Evolutionary conservation across 2,888 invertebrate genomes (phyloP).

Genomic region (Cryptocheilus praepositus): DNA sequence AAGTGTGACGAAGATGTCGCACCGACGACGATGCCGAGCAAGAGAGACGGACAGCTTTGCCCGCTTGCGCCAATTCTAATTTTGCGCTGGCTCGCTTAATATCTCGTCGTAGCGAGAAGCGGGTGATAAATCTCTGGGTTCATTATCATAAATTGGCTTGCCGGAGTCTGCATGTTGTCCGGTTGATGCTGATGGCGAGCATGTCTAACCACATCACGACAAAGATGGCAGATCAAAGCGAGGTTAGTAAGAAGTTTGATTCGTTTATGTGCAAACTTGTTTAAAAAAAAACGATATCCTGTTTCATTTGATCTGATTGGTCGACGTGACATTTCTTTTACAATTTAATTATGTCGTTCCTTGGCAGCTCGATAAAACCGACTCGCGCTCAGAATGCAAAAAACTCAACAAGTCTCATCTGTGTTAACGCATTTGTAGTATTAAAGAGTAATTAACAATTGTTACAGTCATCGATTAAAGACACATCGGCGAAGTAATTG

Average conservation of each 20-base stretch:
- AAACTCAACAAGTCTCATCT: too few species aligned
- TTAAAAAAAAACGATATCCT: constrained; percentile 47
- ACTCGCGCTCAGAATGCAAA: too few species aligned
- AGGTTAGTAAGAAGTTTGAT: constrained; percentile 58
- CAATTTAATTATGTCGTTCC: too few species aligned
- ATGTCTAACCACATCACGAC: constrained; percentile 40
- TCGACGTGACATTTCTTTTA: too few species aligned
- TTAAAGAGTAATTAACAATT: too few species aligned
- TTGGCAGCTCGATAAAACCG: too few species aligned
- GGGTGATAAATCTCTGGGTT: constrained; percentile 68
- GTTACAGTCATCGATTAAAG: too few species aligned
- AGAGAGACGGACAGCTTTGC: constrained; percentile 26
- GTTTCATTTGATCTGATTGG: constrained; percentile 2
- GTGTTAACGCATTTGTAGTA: too few species aligned
- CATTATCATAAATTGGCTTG: constrained; percentile 71
- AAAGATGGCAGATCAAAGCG: constrained; percentile 66
- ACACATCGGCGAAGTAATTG: too few species aligned
- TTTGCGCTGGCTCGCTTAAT: constrained; percentile 65
- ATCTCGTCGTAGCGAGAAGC: constrained; percentile 66
- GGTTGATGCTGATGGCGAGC: constrained; percentile 58
- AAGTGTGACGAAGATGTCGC: constrained; percentile 43
- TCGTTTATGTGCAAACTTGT: constrained; percentile 56
- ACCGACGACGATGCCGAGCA: constrained; percentile 5
- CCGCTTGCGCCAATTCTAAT: constrained; percentile 66
- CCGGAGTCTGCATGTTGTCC: constrained; percentile 42